Percentiles rank a stretch among this genome's conserved stretches.
These are phyloP conservation scores for Fistularia tabacaria DNA, from an alignment of 2,797 vertebrate species.

Conservation along the genomic window DNA sequence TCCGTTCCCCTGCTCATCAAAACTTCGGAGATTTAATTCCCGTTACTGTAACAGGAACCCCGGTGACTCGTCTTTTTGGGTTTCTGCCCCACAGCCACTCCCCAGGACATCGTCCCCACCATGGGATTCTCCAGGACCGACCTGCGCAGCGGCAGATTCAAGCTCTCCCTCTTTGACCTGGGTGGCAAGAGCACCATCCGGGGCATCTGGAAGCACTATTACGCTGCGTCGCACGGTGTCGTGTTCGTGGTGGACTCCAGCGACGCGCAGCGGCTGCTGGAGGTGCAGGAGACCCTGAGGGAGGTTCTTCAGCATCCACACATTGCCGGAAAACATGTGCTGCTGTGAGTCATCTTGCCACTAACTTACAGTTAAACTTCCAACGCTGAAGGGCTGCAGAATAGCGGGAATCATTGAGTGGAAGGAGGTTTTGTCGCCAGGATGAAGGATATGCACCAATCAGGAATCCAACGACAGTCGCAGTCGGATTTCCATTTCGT, in stretches of 20 bases:
- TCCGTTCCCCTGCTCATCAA: too few relatives aligned
- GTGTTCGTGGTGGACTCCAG: constrained; percentile 88
- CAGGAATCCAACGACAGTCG: too few relatives aligned
- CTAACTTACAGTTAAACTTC: too few relatives aligned
- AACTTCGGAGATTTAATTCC: not conserved
- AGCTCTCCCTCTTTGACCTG: constrained; percentile 84
- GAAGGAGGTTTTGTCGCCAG: too few relatives aligned
- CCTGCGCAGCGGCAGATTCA: constrained; percentile 82
- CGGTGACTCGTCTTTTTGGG: too few relatives aligned
- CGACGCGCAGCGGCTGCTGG: constrained; percentile 76
- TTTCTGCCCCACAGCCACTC: constrained; percentile 59
- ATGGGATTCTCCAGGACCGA: constrained; percentile 79
- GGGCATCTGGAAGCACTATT: constrained; percentile 84
- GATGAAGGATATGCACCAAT: too few relatives aligned
- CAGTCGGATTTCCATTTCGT: too few relatives aligned
- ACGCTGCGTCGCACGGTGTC: constrained; percentile 78
- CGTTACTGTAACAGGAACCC: too few relatives aligned
- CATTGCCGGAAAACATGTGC: constrained; percentile 84
- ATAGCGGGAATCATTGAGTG: too few relatives aligned
- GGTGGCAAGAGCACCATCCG: constrained; percentile 76
- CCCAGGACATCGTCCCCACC: constrained; percentile 72
- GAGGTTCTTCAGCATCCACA: constrained; percentile 82
- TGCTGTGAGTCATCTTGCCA: constrained; percentile 75
- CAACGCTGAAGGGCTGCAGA: too few relatives aligned
- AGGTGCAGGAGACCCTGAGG: constrained; percentile 78